Base-by-base conservation (phyloP, 1,140 invertebrate species). In the silkworm (Bombyx mori) region DNA sequence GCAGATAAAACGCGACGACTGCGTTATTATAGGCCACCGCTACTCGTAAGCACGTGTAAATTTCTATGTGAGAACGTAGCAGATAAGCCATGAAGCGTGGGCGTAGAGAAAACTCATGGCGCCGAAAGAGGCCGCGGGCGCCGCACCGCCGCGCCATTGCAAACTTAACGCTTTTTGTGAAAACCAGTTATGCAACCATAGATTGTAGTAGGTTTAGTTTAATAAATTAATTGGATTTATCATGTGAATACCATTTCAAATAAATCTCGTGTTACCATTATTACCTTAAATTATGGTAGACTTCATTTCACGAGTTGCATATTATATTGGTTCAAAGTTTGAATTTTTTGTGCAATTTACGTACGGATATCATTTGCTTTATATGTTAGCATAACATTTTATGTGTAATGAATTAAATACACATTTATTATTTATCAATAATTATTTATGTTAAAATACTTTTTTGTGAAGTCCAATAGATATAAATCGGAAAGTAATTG, bases 1-100 rank as follows among this genome's bases (percentile, higher is more conserved):
- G 70, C 73, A 74, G 83, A 84, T 83, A 86, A 82, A 81, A 79
- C 67, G 76, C 76, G 68, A 74, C 73, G 63, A 77, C 73, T 81
- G 76, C 69, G 75, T 77, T 78, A 78, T 83, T 82, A 83, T 72
- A 66, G 66, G 70, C 69, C 26, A 35, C 26, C 65, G 69, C 67
- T 75, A 70, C 73, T 82, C 69, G 75, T 78, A 61, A 82, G 83
- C 83, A 85, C 72, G 82, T 83, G 82, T 84, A 84, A 86, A 86
- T 83, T 78, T 79, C 79, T 77, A 68, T 79, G 77, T 79, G 81
- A 83, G 79, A 83, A 84, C 74, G 71, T 57, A 60, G 65, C 62
- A 79, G 77, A 82, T 82, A 82, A 80, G 74, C 60, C 58, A 65
- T 47, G 42, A 61, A 48, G 78, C 75, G 82, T 86, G 73, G 82